These are phyloP conservation scores for Ciconia stormi DNA, from an alignment of 2,113 vertebrate genomes.

Conservation along the genomic window DNA sequence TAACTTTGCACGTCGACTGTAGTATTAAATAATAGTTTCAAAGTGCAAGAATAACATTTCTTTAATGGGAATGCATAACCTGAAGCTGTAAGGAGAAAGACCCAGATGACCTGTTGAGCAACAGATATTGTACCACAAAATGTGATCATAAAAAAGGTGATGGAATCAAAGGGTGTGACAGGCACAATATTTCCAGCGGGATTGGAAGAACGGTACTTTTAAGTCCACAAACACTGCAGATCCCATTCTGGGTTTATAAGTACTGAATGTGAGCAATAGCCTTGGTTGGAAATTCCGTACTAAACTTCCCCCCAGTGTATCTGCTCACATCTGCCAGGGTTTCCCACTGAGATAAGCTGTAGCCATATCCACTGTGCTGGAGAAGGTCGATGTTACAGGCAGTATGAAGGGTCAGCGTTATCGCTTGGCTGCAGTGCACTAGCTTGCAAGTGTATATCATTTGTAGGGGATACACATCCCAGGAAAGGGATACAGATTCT, in stretches of 20 bases:
- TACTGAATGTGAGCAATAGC: not conserved
- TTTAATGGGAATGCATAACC: not conserved
- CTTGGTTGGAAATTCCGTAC: not conserved
- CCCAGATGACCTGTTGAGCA: not conserved
- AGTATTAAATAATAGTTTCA: not conserved
- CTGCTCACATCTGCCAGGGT: not conserved
- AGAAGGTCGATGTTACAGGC: not conserved
- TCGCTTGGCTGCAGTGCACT: not conserved
- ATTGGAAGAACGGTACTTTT: accelerated
- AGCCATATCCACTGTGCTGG: not conserved
- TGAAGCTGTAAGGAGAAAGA: not conserved
- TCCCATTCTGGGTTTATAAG: not conserved
- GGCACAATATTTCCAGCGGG: not conserved
- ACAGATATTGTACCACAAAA: not conserved
- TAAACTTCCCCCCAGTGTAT: too few species aligned
- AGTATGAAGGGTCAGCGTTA: not conserved
- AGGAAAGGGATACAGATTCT: not conserved
- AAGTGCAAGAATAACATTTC: not conserved
- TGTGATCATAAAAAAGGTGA: not conserved
- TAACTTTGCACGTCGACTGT: not conserved
- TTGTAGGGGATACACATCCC: not conserved
- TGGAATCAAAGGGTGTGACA: not conserved
- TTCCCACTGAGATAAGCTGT: not conserved
- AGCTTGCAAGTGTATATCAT: not conserved
- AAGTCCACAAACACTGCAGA: not conserved